phyloP scores from a whole-genome alignment of 2,888 invertebrate genomes.

The Mystacides longicornis region DNA sequence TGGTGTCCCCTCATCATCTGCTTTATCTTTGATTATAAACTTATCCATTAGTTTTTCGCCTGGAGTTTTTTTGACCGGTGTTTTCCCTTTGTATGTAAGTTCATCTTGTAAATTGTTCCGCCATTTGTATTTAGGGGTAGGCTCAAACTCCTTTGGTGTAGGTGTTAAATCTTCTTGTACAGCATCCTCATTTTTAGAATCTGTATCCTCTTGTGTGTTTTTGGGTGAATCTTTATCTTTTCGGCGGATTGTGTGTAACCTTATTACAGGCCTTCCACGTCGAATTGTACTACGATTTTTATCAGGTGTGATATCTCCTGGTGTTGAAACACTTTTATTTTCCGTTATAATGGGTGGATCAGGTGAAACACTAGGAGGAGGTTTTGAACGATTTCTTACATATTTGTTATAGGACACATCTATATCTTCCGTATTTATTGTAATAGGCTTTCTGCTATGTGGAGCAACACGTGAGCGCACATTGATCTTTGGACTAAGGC shows the following conservation, averaged over 20 bases:
- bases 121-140: constrained; percentile 39
- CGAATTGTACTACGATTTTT: constrained; percentile 53
- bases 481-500: constrained; percentile 23
- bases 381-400: constrained; percentile 28
- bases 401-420: constrained; percentile 69
- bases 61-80: constrained; percentile 54
- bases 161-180: neutral
- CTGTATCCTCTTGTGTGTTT: constrained; percentile 15
- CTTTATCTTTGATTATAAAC: constrained; percentile 57
- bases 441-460: constrained; percentile 53
- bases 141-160: neutral
- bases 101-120: constrained; percentile 58
- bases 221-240: constrained; percentile 44
- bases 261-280: constrained; percentile 65
- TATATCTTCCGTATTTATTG: constrained; percentile 78
- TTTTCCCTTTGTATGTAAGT: constrained; percentile 42
- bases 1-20: constrained; percentile 32
- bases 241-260: constrained; percentile 59
- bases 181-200: neutral
- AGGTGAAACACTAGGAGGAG: neutral
- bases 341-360: neutral
- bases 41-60: constrained; percentile 73
- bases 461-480: constrained; percentile 19
- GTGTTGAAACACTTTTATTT: constrained; percentile 2
- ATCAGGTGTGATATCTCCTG: constrained; percentile 30